Evolutionary conservation across 2,888 invertebrate species (phyloP).

Genomic region (Acleris holmiana): DNA sequence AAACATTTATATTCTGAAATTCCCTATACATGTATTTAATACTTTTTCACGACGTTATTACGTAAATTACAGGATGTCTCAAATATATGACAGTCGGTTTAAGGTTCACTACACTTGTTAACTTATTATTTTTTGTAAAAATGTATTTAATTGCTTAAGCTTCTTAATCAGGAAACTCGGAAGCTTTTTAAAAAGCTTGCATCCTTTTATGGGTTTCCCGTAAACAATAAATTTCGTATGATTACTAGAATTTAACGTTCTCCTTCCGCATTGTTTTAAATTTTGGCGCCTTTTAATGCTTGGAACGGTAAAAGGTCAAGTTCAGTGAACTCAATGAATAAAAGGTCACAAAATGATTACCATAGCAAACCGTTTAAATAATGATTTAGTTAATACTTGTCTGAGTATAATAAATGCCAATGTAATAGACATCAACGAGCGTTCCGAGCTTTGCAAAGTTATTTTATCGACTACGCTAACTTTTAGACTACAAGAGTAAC

Average conservation of each 20-base stretch:
- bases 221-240: neutral
- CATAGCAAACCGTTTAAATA: no score
- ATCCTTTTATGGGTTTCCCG: constrained; percentile 15
- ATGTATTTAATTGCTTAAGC: neutral
- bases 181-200: constrained; percentile 12
- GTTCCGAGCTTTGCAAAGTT: neutral
- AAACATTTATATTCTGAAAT: no score
- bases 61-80: no score
- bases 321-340: neutral
- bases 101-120: no score
- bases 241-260: neutral
- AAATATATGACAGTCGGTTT: no score
- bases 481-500: neutral
- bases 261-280: neutral
- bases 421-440: constrained; percentile 31
- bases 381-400: no score
- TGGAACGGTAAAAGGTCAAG: no score
- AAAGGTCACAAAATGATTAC: no score
- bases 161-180: constrained; percentile 4
- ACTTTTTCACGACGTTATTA: no score
- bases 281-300: neutral
- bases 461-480: neutral
- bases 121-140: no score
- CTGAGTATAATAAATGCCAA: neutral
- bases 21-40: no score